Evolutionary conservation across 2,113 vertebrate genomes (phyloP).

Genomic region (Corynorhinus townsendii): DNA sequence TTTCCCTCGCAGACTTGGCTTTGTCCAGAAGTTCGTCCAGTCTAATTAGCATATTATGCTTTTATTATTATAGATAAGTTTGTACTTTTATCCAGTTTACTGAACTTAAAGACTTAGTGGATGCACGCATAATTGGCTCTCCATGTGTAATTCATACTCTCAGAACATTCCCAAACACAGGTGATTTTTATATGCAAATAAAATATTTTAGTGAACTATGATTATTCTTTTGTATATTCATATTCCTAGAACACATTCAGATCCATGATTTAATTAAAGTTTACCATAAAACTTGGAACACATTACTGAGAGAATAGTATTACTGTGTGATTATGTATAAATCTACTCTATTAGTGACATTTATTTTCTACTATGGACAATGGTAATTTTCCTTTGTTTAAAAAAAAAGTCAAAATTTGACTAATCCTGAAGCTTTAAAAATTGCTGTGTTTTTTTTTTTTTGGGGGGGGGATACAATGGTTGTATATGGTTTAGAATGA

Average conservation of each 20-base stretch:
- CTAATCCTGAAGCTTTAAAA: not conserved
- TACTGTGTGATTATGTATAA: not conserved
- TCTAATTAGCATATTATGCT: too few species aligned
- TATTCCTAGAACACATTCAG: not conserved
- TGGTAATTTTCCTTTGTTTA: not conserved
- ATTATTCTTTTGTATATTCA: not conserved
- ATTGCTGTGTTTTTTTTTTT: not conserved
- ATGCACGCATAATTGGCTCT: not conserved
- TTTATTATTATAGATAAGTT: not conserved
- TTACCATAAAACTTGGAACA: not conserved
- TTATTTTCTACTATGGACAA: not conserved
- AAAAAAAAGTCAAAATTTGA: not conserved
- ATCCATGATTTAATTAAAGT: not conserved
- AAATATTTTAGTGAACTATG: not conserved
- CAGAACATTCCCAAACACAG: not conserved
- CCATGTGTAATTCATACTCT: not conserved
- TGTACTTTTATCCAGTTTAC: not conserved
- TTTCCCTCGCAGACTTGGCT: too few species aligned
- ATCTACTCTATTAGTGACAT: not conserved
- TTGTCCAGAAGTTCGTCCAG: too few species aligned
- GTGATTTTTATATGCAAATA: conserved; percentile 2
- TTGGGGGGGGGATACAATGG: not conserved
- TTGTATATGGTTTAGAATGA: not conserved
- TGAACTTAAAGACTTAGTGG: not conserved
- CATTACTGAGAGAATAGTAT: not conserved